Evolutionary conservation across 1,140 invertebrate genomes (phyloP).

Genomic region (Ephestia elutella): DNA sequence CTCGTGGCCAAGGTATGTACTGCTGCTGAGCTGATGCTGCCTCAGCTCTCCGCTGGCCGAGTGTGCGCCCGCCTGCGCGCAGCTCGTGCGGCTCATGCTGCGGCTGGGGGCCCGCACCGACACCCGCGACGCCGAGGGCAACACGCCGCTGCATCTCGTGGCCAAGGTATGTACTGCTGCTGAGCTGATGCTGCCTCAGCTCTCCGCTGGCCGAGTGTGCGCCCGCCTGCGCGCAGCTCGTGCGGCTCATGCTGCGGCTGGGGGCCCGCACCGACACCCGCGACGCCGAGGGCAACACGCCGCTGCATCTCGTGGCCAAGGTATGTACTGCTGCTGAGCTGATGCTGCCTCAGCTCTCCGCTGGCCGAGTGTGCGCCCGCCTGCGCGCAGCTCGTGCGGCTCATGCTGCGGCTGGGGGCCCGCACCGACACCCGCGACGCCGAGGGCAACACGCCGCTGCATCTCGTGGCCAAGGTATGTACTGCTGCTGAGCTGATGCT

Average conservation of each 20-base stretch:
- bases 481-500: too few species aligned
- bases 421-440: conserved; percentile 84
- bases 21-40: too few species aligned
- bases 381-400: conserved; percentile 76
- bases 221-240: conserved; percentile 73
- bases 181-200: too few species aligned
- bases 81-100: conserved; percentile 84
- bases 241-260: conserved; percentile 85
- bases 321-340: conserved; percentile 18
- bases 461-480: conserved; percentile 79
- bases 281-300: conserved; percentile 87
- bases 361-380: too few species aligned
- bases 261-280: conserved; percentile 86
- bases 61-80: conserved; percentile 39
- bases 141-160: conserved; percentile 88
- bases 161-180: conserved; percentile 57
- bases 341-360: too few species aligned
- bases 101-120: conserved; percentile 88
- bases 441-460: conserved; percentile 88
- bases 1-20: conserved; percentile 75
- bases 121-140: conserved; percentile 83
- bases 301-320: conserved; percentile 84
- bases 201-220: conserved; percentile 65
- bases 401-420: conserved; percentile 89
- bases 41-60: too few species aligned